These are phyloP conservation scores for Nemurella pictetii DNA, from an alignment of 2,888 invertebrate genomes.

Conservation along the genomic window DNA sequence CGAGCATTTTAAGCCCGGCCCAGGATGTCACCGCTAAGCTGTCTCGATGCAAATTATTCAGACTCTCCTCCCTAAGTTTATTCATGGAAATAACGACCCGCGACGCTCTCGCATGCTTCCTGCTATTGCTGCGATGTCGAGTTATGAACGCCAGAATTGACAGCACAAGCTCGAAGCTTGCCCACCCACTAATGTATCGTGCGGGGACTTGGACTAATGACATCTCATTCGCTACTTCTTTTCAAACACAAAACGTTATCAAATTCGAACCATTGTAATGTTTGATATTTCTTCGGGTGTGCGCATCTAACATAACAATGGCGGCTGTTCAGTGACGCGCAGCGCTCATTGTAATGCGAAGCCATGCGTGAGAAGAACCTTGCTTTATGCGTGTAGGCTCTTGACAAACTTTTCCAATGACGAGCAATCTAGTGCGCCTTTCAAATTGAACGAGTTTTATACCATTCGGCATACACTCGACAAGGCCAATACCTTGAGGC, in stretches of 20 bases:
- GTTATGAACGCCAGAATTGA: neutral
- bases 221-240: neutral
- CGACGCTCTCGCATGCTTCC: neutral
- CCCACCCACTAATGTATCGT: neutral
- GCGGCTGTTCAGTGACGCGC: conserved; percentile 2
- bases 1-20: neutral
- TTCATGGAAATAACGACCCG: neutral
- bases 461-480: conserved; percentile 19
- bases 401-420: conserved; percentile 29
- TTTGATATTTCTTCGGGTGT: neutral
- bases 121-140: neutral
- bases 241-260: neutral
- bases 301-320: neutral
- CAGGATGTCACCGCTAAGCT: neutral
- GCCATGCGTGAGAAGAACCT: neutral
- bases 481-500: conserved; percentile 10
- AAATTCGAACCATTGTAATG: neutral
- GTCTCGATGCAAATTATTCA: neutral
- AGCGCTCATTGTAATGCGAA: neutral
- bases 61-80: neutral
- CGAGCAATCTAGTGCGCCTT: conserved; percentile 4
- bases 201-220: neutral
- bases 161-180: neutral
- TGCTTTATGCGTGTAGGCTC: conserved; percentile 21
- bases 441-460: conserved; percentile 32